Evolutionary conservation across 2,797 vertebrate genomes (phyloP).

Genomic region (Macroramphosus scolopax): DNA sequence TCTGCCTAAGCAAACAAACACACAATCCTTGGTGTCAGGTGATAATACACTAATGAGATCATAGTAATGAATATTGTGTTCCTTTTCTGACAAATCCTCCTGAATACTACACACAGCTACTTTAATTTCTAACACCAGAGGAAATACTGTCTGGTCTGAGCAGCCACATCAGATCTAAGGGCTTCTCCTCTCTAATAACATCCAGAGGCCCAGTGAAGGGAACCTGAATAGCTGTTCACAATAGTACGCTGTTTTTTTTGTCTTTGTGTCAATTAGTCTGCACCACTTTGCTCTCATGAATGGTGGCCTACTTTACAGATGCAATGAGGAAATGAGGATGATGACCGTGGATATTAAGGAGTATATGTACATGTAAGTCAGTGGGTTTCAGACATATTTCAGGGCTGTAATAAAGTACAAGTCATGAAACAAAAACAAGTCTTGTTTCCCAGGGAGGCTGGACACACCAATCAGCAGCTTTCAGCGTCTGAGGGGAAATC

Average conservation of each 20-base stretch:
- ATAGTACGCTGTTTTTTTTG: constrained; percentile 47
- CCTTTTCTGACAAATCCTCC: no score
- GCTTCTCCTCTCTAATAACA: constrained; percentile 54
- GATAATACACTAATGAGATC: no score
- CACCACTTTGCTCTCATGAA: constrained; percentile 42
- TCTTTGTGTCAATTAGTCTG: constrained; percentile 69
- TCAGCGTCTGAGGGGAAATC: constrained; percentile 37
- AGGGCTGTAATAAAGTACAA: constrained; percentile 6
- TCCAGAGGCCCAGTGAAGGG: constrained; percentile 63
- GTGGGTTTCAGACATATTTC: constrained; percentile 4
- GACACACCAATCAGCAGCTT: constrained; percentile 34
- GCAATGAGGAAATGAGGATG: constrained; percentile 23
- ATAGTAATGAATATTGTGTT: no score
- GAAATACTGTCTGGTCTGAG: constrained; percentile 61
- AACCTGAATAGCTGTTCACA: constrained; percentile 53
- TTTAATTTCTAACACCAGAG: constrained; percentile 34
- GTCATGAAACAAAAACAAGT: constrained; percentile 20
- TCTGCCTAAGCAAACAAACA: no score
- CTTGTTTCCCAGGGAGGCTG: constrained; percentile 9
- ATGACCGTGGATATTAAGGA: constrained; percentile 10
- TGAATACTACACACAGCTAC: no score
- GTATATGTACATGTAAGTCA: neutral
- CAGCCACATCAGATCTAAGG: constrained; percentile 32
- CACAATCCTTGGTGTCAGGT: no score
- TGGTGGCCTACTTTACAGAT: constrained; percentile 50